Evolutionary conservation across 2,113 vertebrate genomes (phyloP), one percentile per base, ranked within the genome.

Genomic region (Oryzias celebensis): DNA sequence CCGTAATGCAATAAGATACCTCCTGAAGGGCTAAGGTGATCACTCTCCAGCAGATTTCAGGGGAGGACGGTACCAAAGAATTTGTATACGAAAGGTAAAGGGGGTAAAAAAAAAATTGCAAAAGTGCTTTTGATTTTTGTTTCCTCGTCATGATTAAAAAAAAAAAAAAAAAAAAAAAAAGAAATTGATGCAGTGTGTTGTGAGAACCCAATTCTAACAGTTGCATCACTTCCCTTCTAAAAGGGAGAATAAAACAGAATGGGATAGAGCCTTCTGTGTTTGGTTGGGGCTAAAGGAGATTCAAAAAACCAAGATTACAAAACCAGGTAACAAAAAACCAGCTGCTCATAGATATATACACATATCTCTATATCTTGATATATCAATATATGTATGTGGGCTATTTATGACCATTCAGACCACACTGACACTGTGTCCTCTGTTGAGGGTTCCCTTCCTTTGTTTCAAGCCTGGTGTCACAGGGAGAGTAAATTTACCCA

Each of bases 1-100:
- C 74, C 26, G 76, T 89, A 88, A 90, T 89, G 73, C 80, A 79
- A 86, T 89, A 85, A 87, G 66, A 83, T 83, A 54, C 78, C 61
- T 70, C 80, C 73, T 24, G 75, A 59, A 69, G 70, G 53, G 71
- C 77, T 54, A 63, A 51, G 69, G 55, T 12, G 69, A 88, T 85
- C 65, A 44, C 65, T 85, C 75, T 81, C 62, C 24, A 24, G 64
- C n/a, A 72, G 76, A 62, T 76, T 62, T 68, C 53, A 76, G 24
- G 36, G 43, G 60, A 46, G 48, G 52, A 58, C 4, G 53, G 53
- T 60, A 55, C 23, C 44, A 42, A 12, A 48, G 16, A 15, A 61
- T 64, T 67, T 67, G 57, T 45, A 31, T 28, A 54, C 44, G 14
- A 52, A 56, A n/a, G 48, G 26, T 31, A 14, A 53, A 56, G 17